These are phyloP conservation scores for Sebastes hubbsi DNA, from an alignment of 2,797 vertebrate species.

Conservation along the genomic window DNA sequence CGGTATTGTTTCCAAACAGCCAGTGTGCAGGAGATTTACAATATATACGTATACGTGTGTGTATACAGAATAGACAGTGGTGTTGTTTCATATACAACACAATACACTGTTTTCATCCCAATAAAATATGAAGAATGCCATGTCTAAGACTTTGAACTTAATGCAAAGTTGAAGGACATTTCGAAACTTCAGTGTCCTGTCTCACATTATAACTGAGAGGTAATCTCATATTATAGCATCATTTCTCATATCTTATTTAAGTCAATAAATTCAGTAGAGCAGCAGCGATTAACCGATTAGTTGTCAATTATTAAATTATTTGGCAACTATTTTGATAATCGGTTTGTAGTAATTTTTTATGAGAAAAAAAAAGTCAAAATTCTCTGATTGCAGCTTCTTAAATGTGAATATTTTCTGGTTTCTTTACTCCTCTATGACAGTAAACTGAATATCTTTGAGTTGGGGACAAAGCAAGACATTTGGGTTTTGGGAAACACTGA, in stretches of 20 bases:
- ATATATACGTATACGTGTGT: background rate
- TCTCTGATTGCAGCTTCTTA: too few relatives aligned
- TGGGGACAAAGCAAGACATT: too few relatives aligned
- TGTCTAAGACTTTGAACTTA: background rate
- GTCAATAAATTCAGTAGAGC: background rate
- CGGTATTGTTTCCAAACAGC: background rate
- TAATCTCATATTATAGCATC: background rate
- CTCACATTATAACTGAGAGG: background rate
- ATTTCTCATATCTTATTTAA: background rate
- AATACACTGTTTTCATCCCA: background rate
- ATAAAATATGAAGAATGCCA: background rate
- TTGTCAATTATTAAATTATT: too few relatives aligned
- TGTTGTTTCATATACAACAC: background rate
- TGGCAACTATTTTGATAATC: too few relatives aligned
- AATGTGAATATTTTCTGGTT: too few relatives aligned
- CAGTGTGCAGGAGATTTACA: background rate
- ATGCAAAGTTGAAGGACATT: background rate
- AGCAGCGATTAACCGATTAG: too few relatives aligned
- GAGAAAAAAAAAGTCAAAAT: too few relatives aligned
- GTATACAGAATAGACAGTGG: background rate
- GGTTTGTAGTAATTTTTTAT: too few relatives aligned
- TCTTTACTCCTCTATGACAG: accelerated
- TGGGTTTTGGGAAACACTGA: too few relatives aligned
- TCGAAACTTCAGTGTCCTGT: background rate
- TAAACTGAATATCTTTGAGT: too few relatives aligned